Percentiles rank a stretch among this genome's conserved stretches.
These are phyloP conservation scores for Sebastes paucispinis DNA, from an alignment of 2,797 vertebrate genomes.

Conservation along the genomic window DNA sequence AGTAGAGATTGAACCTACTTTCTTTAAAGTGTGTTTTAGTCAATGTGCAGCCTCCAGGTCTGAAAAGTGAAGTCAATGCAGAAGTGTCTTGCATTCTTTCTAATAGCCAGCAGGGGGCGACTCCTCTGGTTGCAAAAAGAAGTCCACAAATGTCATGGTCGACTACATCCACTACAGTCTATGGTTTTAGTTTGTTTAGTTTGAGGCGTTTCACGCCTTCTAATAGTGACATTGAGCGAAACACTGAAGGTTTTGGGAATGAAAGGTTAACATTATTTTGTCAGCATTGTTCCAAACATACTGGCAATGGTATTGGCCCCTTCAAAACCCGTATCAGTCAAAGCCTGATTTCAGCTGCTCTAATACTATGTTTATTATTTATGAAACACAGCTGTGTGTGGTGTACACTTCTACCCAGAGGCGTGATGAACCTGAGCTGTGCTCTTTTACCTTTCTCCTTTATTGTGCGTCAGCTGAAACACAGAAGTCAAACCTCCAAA, in stretches of 20 bases:
- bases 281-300: neutral
- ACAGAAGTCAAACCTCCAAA: constrained; percentile 43
- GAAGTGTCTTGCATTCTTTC: too few relatives aligned
- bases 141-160: too few relatives aligned
- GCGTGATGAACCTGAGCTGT: constrained; percentile 33
- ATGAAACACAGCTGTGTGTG: constrained; percentile 35
- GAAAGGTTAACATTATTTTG: neutral
- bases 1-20: neutral
- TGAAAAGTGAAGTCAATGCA: too few relatives aligned
- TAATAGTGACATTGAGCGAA: neutral
- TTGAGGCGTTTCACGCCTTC: neutral
- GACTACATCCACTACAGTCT: too few relatives aligned
- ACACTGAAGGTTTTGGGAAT: neutral
- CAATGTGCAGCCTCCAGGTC: too few relatives aligned
- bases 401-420: constrained; percentile 32
- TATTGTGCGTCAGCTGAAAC: constrained; percentile 44
- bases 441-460: constrained; percentile 43
- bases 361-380: constrained; percentile 52
- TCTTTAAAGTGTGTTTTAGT: too few relatives aligned
- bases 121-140: too few relatives aligned
- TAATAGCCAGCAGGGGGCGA: too few relatives aligned
- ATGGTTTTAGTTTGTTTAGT: neutral
- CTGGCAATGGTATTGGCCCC: neutral
- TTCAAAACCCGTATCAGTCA: constrained; percentile 8
- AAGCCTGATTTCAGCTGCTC: neutral